Base-by-base conservation (phyloP, 2,888 invertebrate genomes). In the Cosmia pyralina region DNA sequence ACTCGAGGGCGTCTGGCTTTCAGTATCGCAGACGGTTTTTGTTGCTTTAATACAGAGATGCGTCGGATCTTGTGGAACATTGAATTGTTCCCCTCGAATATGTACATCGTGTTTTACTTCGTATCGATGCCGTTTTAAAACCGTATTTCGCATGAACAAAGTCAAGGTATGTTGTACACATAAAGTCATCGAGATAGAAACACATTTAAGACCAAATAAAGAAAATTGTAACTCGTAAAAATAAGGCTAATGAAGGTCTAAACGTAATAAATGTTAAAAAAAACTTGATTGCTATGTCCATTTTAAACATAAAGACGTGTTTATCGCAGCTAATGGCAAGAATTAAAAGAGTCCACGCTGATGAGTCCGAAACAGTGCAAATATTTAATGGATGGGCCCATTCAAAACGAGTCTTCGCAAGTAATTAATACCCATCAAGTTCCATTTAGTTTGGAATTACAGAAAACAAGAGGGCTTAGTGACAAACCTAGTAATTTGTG, bases 1-100 rank as follows among this genome's bases (percentile, higher is more conserved):
- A 85, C 88, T 90, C 86, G 86, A 90, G 88, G 85, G 87, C 86
- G 89, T 88, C 90, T 90, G 89, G 89, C 90, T 91, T 92, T 91
- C 90, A 90, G 85, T 81, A 84, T 85, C 86, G 85, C 84, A 88
- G 86, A 86, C 87, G 75, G 82, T 79, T 87, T 85, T 84, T 85
- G 82, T 83, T 83, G 82, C 81, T 84, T 79, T 81, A 81, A 63
- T 84, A 75, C 69, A 59, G 78, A 86, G 82, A 82, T 84, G 73
- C 77, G 79, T 79, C 62, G 73, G 67, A 78, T 82, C 79, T 87
- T 82, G 68, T 77, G 72, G 59, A 67, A 76, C 75, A 79, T 84
- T 79, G 77, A 75, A 74, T 82, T 83, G 75, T 85, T 77, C 48
- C 41, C 70, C 69, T 83, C 72, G 52, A 81, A 82, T 74, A 72